Evolutionary conservation across 23 tunicate genomes (phyloP).

Genomic region (Styela clava): DNA sequence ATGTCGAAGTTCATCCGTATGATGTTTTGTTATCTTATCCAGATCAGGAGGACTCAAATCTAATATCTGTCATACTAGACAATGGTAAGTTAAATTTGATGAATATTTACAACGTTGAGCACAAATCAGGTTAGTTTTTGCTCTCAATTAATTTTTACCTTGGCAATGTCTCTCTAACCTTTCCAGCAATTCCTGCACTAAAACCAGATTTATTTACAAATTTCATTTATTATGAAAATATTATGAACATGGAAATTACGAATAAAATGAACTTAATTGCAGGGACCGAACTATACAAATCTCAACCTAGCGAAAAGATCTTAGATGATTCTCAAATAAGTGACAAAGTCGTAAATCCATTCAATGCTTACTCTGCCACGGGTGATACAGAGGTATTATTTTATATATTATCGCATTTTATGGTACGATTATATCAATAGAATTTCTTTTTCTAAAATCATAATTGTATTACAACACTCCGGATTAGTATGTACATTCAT

Average conservation of each 20-base stretch:
- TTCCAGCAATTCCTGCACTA: too few species aligned
- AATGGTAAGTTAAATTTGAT: slow-evolving; percentile 31
- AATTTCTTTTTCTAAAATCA: too few species aligned
- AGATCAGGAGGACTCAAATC: slow-evolving; percentile 51
- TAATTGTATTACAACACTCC: too few species aligned
- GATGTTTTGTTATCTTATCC: slow-evolving; percentile 82
- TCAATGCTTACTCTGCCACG: slow-evolving; percentile 50
- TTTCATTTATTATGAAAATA: too few species aligned
- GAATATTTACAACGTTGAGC: not conserved
- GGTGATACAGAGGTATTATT: slow-evolving; percentile 39
- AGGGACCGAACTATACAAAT: slow-evolving; percentile 34
- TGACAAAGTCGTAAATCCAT: slow-evolving; percentile 67
- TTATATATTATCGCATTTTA: not conserved
- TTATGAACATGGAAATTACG: not conserved
- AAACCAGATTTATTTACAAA: not conserved
- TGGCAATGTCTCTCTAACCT: too few species aligned
- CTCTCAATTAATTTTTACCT: too few species aligned
- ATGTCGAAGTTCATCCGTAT: slow-evolving; percentile 43
- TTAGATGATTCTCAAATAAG: slow-evolving; percentile 48
- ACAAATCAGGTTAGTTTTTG: too few species aligned
- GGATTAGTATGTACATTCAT: too few species aligned
- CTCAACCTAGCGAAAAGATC: slow-evolving; percentile 47
- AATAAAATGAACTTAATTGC: too few species aligned
- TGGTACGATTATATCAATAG: not conserved
- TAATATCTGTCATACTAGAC: slow-evolving; percentile 31